Conservation (phyloP, 2,888 invertebrate species). For the Branchinecta sandiegonensis region DNA sequence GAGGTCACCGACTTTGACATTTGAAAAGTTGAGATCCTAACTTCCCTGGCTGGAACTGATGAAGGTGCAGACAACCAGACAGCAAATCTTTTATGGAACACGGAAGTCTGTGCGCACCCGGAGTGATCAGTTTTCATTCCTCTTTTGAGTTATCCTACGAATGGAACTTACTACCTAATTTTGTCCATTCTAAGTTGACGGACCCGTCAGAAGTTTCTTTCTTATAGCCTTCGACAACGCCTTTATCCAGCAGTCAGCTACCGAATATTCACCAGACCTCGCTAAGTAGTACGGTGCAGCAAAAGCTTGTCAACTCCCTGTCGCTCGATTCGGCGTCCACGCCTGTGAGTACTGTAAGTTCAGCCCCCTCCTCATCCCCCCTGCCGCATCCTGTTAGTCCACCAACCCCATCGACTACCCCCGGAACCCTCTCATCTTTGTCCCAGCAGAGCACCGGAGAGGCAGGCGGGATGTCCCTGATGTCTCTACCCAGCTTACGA, state of each 20-base stretch:
- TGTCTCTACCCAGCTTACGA: slow-evolving; percentile 5
- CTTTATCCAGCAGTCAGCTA: slow-evolving; percentile 29
- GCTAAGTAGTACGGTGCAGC: slow-evolving; percentile 28
- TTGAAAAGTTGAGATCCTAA: no score
- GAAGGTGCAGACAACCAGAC: no score
- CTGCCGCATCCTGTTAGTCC: slow-evolving; percentile 24
- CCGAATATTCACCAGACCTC: slow-evolving; percentile 35
- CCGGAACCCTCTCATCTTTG: slow-evolving; percentile 19
- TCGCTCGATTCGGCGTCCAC: slow-evolving; percentile 26
- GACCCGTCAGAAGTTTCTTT: background rate
- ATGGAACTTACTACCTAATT: no score
- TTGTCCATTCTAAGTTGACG: no score
- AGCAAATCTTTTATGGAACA: no score
- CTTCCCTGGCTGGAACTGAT: no score
- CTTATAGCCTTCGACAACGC: slow-evolving; percentile 14
- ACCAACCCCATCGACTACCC: slow-evolving; percentile 21
- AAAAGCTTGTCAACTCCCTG: slow-evolving; percentile 21
- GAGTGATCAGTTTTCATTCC: no score
- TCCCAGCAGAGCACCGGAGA: slow-evolving; percentile 38
- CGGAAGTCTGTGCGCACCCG: no score
- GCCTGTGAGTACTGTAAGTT: slow-evolving; percentile 41
- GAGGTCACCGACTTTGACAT: no score
- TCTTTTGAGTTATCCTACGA: no score
- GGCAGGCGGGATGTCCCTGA: background rate
- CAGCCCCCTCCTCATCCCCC: slow-evolving; percentile 39